Conservation (phyloP, 2,113 vertebrate species). For the Plotosus lineatus region DNA sequence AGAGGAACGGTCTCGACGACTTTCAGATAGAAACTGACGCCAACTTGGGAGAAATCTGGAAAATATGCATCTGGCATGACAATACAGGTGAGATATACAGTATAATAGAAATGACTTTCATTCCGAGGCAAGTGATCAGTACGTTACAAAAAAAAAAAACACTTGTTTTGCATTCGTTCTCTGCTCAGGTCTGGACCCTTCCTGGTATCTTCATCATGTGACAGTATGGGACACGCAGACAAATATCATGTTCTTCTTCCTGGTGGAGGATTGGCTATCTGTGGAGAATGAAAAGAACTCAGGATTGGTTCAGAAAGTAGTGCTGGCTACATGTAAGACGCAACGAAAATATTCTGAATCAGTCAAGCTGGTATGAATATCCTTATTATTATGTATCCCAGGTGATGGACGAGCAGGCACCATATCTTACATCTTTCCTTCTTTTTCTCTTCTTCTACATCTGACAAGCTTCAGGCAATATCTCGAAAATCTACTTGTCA, state of each 20-base stretch:
- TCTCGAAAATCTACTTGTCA: no score
- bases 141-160: background rate
- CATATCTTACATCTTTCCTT: no score
- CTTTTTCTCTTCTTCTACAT: no score
- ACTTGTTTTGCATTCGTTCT: background rate
- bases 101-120: background rate
- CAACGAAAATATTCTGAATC: background rate
- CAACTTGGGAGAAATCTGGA: constrained; percentile 78
- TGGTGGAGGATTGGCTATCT: constrained; percentile 81
- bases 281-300: constrained; percentile 74
- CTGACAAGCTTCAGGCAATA: no score
- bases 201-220: constrained; percentile 78
- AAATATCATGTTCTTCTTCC: constrained; percentile 78
- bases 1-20: constrained; percentile 71
- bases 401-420: no score
- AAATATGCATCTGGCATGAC: constrained; percentile 81
- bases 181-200: constrained; percentile 73
- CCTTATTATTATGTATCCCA: no score
- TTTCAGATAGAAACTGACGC: constrained; percentile 78
- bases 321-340: constrained; percentile 76
- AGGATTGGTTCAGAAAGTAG: constrained; percentile 74
- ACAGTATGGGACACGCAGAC: constrained; percentile 78
- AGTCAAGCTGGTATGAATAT: background rate
- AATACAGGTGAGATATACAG: constrained; percentile 71
- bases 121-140: background rate